Base-by-base conservation (phyloP, 1,140 invertebrate genomes). In the Euura lappo region DNA sequence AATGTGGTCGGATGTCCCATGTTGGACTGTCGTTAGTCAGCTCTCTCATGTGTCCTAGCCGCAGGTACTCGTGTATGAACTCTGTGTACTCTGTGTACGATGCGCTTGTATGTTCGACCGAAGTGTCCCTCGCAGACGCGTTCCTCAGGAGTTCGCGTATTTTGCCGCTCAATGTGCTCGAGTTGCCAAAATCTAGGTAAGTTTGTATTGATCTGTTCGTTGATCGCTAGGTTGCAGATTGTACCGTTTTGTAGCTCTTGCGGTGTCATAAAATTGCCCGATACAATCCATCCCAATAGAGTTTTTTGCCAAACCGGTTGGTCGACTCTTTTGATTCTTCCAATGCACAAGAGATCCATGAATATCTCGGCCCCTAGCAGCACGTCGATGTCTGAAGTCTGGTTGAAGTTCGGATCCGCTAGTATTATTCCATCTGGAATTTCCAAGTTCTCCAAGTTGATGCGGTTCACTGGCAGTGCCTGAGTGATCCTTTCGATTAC, bases 11-110 rank as follows among this genome's bases (percentile, higher is more conserved):
- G 1, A 8, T 10, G 1, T 8, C 42, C 8, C 42, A 11, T 10
- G 11, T 43, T 8, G 11, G 67, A 10, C 28, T 28, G 28, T 28
- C 28, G 28, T 1, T 28, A 28, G 43, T 68, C 11, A 28, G 28
- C 28, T 28, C 5, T 28, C 28, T 65, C 81, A 83, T 83, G 68
- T 85, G 77, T 5, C 76, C 74, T 69, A 78, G 74, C 10, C 71
- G 28, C 45, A 70, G n/a, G 68, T 83, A 84, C 72, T 85, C 82
- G 3, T 65, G 7, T 43, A 85, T 80, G 74, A 84, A 81, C 28
- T 82, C 75, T 44, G 1, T 44, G 73, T 72, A 2, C 70, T 68
- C 28, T 5, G 11, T 7, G 1, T 51, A 1, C 11, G 47, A 8
- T 11, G 47, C 2, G 47, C 47, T 51, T 11, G 47, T 51, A 8